Conservation (phyloP, 2,113 vertebrate species). For the Sclerurus mexicanus region DNA sequence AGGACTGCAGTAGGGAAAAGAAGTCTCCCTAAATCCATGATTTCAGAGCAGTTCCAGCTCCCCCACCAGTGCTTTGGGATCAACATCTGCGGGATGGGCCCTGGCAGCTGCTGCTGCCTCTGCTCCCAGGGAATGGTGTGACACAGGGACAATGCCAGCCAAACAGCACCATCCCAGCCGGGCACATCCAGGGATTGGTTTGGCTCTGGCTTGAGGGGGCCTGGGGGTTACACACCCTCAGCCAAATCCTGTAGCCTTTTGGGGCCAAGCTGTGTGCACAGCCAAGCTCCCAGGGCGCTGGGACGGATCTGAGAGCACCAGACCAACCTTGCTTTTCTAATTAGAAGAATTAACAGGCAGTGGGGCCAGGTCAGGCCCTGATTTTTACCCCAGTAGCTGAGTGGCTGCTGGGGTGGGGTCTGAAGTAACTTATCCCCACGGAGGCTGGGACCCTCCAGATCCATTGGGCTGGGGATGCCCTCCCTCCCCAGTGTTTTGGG, state of each 20-base stretch:
- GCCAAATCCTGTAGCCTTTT: neutral
- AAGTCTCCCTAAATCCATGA: accelerated
- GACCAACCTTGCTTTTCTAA: accelerated
- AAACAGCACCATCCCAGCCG: neutral
- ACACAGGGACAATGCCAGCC: accelerated
- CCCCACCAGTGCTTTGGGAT: accelerated
- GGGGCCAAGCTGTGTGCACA: accelerated
- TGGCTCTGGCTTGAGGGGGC: neutral
- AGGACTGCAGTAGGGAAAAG: neutral
- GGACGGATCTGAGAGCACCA: neutral
- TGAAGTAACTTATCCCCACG: accelerated
- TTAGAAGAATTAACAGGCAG: neutral
- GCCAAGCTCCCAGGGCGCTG: accelerated
- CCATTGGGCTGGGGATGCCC: neutral
- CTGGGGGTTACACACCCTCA: neutral
- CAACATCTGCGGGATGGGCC: neutral
- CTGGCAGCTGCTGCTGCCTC: accelerated
- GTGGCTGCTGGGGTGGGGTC: accelerated
- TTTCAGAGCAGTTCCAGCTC: neutral
- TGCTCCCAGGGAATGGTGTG: accelerated
- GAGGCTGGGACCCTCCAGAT: neutral
- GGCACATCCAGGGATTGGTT: accelerated
- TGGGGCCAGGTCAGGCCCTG: neutral
- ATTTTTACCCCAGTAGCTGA: accelerated
- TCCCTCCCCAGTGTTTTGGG: neutral